Evolutionary conservation across 2,113 vertebrate genomes (phyloP), one percentile per base, ranked within the genome.

Genomic region (Baryphthengus martii): DNA sequence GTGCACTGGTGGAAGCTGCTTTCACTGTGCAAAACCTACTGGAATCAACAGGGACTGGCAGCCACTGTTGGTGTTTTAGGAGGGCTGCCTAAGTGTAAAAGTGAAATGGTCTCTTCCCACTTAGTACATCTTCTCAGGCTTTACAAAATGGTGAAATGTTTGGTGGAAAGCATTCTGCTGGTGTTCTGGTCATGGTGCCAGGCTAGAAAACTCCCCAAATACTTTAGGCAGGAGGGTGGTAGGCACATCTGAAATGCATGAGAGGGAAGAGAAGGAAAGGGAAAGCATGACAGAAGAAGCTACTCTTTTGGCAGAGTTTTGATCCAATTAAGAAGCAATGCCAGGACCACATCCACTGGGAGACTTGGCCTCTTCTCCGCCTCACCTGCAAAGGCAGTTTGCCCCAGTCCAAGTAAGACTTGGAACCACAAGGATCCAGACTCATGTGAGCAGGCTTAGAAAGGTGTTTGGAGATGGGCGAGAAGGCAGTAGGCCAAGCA

Each of bases 201-300:
- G 56, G 28, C 24, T 73, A 71, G 44, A 68, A 85, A 78, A n/a
- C 8, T 65, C 24, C 25, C 10, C 25, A 62, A 7, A 33, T 3
- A 26, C 1, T 44, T 88, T 17, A 56, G 49, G 35, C 15, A 59
- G 29, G 50, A 71, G 33, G 3, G 20, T 53, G 18, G 19, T 12
- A 84, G 28, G 24, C 3, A 1, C 0, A 0, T 37, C 25, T 81
- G 77, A 47, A 33, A 26, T 44, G 7, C 0, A 0, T 33, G 65
- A 83, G 40, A 72, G 15, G 16, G 45, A 70, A 73, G 16, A 35
- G 28, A 52, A 72, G 15, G 16, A 40, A 70, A 73, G 16, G 40
- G 28, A 52, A 78, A 67, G 15, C 1, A 3, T 29, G 31, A 42
- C 52, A 82, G 25, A 56, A 52, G 47, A 35, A 63, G 14, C 37